These are phyloP conservation scores for Stegostoma tigrinum DNA, from an alignment of 2,113 vertebrate species.

Conservation along the genomic window DNA sequence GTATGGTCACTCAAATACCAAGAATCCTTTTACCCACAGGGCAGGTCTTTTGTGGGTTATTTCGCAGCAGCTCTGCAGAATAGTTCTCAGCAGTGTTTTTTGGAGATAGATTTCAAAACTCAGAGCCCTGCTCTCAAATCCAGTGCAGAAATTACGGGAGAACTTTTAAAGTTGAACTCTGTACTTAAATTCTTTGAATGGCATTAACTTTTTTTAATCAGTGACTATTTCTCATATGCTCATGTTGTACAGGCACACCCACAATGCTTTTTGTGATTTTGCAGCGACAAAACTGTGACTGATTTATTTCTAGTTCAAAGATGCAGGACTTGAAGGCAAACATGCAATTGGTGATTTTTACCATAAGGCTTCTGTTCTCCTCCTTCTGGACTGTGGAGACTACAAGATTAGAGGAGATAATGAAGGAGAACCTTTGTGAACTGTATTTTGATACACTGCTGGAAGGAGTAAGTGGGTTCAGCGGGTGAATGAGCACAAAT, in stretches of 20 bases:
- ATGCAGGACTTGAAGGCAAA: too few species aligned
- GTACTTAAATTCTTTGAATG: not conserved
- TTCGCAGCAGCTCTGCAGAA: not conserved
- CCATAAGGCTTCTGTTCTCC: too few species aligned
- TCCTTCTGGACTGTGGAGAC: too few species aligned
- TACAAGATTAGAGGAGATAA: too few species aligned
- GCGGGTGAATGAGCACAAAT: not conserved
- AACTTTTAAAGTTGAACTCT: not conserved
- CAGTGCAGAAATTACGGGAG: not conserved
- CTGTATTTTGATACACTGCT: too few species aligned
- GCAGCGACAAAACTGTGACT: too few species aligned
- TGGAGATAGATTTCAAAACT: not conserved
- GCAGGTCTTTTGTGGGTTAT: not conserved
- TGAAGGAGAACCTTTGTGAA: too few species aligned
- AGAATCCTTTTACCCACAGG: not conserved
- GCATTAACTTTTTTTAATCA: not conserved
- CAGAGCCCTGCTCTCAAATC: not conserved
- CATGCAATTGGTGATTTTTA: too few species aligned
- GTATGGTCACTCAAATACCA: not conserved
- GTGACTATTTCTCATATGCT: not conserved
- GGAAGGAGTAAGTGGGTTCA: too few species aligned
- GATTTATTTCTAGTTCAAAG: too few species aligned
- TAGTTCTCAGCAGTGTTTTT: not conserved
- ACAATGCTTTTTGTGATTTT: too few species aligned
- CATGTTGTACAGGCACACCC: too few species aligned